These are phyloP conservation scores for Diplazon laetatorius DNA, from an alignment of 2,888 invertebrate species.

Conservation along the genomic window DNA sequence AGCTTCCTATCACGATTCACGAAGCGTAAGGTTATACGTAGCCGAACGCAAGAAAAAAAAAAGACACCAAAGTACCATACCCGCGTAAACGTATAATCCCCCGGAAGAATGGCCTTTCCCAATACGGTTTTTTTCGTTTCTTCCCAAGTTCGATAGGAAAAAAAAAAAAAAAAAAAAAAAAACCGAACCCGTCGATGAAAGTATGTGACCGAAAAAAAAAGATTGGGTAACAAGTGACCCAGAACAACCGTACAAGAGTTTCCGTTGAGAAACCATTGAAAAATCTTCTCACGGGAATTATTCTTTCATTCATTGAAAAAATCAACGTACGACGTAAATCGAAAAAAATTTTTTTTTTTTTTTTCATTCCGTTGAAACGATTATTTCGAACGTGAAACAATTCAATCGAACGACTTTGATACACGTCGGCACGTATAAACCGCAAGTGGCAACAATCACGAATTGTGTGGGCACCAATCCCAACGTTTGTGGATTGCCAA, in stretches of 20 bases:
- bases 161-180: not conserved
- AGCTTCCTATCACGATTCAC: not conserved
- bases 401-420: too few species aligned
- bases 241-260: not conserved
- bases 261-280: not conserved
- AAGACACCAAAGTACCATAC: not conserved
- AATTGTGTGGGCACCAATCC: not conserved
- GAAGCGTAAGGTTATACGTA: conserved; percentile 12
- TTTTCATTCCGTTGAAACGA: too few species aligned
- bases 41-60: conserved; percentile 19
- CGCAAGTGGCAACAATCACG: not conserved
- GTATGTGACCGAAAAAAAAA: not conserved
- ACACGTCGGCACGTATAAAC: too few species aligned
- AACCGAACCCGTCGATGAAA: not conserved
- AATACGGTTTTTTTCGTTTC: not conserved
- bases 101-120: conserved; percentile 6
- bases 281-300: not conserved
- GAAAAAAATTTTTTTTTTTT: too few species aligned
- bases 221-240: not conserved
- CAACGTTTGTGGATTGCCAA: not conserved
- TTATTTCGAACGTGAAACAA: too few species aligned
- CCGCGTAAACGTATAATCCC: not conserved
- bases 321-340: too few species aligned
- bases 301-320: too few species aligned
- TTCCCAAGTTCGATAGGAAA: not conserved